Evolutionary conservation across 2,888 invertebrate species (phyloP).

Genomic region (Sesamia inferens): DNA sequence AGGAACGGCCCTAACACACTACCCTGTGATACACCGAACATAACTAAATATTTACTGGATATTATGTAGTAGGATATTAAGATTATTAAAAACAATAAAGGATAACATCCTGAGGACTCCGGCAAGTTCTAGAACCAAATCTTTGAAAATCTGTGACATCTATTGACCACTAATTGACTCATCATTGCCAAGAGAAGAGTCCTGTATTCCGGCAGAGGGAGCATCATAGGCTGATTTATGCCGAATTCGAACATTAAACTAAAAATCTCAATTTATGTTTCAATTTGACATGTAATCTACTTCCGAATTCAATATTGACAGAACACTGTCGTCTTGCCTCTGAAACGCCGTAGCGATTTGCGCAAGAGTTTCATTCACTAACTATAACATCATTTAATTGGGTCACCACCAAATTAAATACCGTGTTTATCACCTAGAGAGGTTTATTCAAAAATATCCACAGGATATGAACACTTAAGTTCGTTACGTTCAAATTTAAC

Average conservation of each 20-base stretch:
- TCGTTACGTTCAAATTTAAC: conserved; percentile 68
- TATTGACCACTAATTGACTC: not conserved
- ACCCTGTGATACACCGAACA: too few species aligned
- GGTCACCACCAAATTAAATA: conserved; percentile 43
- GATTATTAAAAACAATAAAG: too few species aligned
- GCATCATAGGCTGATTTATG: not conserved
- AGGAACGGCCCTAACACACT: too few species aligned
- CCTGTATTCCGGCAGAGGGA: not conserved
- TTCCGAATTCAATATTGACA: not conserved
- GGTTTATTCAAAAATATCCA: conserved; percentile 64
- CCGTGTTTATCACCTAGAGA: conserved; percentile 22
- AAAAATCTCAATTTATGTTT: not conserved
- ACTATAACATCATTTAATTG: conserved; percentile 25
- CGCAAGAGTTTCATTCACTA: not conserved
- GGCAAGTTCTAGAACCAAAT: not conserved
- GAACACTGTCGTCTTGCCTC: not conserved
- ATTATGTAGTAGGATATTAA: too few species aligned
- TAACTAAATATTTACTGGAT: too few species aligned
- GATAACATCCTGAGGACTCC: too few species aligned
- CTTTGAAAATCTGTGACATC: not conserved
- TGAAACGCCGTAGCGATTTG: not conserved
- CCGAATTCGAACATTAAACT: not conserved
- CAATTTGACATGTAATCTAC: not conserved
- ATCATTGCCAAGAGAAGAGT: not conserved
- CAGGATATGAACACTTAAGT: conserved; percentile 72